A percentile compares a stretch with the other conserved stretches of the same genome.
Conservation (phyloP, 2,888 invertebrate species). For the Dasypogon diadema region DNA sequence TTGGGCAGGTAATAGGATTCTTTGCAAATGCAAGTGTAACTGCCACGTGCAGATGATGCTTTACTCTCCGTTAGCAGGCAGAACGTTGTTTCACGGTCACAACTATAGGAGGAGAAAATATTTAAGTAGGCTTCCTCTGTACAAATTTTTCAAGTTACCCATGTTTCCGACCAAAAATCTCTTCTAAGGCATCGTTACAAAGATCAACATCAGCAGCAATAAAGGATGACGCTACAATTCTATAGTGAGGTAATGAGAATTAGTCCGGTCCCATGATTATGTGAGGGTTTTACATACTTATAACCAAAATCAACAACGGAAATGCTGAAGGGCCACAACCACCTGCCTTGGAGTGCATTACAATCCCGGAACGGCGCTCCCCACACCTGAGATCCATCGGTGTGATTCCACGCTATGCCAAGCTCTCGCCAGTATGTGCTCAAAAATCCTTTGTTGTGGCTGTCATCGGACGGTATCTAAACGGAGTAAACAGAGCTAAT, state of each 20-base stretch:
- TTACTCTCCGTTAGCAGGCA: constrained; percentile 66
- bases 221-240: constrained; percentile 75
- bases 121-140: too few species aligned
- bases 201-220: constrained; percentile 76
- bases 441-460: constrained; percentile 66
- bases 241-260: constrained; percentile 57
- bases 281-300: constrained; percentile 62
- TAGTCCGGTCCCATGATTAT: neutral
- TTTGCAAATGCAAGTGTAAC: constrained; percentile 75
- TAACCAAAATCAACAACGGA: constrained; percentile 66
- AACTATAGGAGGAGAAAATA: too few species aligned
- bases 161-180: constrained; percentile 77
- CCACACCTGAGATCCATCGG: constrained; percentile 67
- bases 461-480: constrained; percentile 66
- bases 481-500: neutral
- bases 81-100: constrained; percentile 69
- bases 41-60: constrained; percentile 66
- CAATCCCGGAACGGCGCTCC: constrained; percentile 69
- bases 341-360: constrained; percentile 66
- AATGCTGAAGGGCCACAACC: constrained; percentile 69
- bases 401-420: constrained; percentile 68
- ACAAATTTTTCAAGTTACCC: constrained; percentile 69
- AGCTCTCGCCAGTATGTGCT: constrained; percentile 68
- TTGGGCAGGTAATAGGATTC: constrained; percentile 74
- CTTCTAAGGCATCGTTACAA: constrained; percentile 78